Conservation (phyloP, 2,113 vertebrate genomes). For the Lota lota region DNA sequence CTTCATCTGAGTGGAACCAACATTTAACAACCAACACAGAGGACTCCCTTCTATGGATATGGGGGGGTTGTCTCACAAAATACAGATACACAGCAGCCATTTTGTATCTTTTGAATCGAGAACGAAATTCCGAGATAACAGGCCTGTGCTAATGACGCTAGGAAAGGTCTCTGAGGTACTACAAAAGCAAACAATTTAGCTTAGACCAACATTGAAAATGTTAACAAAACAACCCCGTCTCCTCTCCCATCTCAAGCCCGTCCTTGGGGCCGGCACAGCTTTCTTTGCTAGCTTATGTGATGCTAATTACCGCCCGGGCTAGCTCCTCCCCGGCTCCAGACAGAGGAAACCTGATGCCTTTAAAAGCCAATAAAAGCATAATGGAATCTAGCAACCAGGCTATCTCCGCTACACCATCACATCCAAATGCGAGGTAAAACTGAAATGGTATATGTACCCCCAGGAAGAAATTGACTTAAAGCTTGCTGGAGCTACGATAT, state of each 20-base stretch:
- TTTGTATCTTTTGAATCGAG: no score
- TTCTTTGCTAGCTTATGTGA: conserved; percentile 38
- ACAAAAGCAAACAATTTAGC: conserved; percentile 20
- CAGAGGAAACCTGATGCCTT: conserved; percentile 67
- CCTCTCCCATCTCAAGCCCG: conserved; percentile 56
- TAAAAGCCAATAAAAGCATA: conserved; percentile 75
- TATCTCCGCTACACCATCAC: conserved; percentile 50
- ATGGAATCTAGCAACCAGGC: conserved; percentile 67
- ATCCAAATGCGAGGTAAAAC: conserved; percentile 41
- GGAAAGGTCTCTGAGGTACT: conserved; percentile 5
- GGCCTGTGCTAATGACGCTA: no score
- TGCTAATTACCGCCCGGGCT: conserved; percentile 46
- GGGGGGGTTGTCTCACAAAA: background rate
- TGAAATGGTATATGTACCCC: conserved; percentile 58
- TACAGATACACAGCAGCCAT: no score
- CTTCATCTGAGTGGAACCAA: background rate
- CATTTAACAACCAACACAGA: background rate
- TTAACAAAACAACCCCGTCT: conserved; percentile 57
- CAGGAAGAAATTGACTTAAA: conserved; percentile 42
- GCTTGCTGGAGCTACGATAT: conserved; percentile 10
- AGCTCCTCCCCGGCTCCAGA: conserved; percentile 66
- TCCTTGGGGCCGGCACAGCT: conserved; percentile 44
- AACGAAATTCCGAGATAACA: no score
- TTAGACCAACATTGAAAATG: conserved; percentile 30
- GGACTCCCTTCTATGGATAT: no score